A percentile compares a stretch with the other conserved stretches of the same genome.
Conservation (phyloP, 2,888 invertebrate species). For the Tinea semifulvella region DNA sequence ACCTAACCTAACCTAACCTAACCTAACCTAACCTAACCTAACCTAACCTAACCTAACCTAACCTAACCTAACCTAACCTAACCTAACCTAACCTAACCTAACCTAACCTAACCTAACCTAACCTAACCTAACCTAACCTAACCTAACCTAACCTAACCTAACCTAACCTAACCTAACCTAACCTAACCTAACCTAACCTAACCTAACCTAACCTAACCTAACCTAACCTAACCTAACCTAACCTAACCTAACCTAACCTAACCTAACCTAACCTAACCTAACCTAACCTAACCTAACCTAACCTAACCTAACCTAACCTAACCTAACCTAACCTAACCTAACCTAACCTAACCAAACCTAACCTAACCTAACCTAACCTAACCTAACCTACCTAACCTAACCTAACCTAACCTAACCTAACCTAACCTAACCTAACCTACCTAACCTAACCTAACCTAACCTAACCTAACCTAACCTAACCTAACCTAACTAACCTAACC, state of each 20-base stretch:
- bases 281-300: constrained; percentile 24
- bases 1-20: constrained; percentile 15
- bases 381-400: too few relatives aligned
- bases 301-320: constrained; percentile 25
- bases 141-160: constrained; percentile 19
- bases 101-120: constrained; percentile 18
- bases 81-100: constrained; percentile 19
- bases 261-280: constrained; percentile 26
- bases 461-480: constrained; percentile 22
- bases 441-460: constrained; percentile 18
- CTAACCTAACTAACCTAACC: constrained; percentile 21
- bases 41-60: constrained; percentile 16
- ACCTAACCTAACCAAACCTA: constrained; percentile 25
- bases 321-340: constrained; percentile 26
- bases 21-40: constrained; percentile 15
- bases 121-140: constrained; percentile 18
- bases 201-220: constrained; percentile 24
- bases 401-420: constrained; percentile 24
- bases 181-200: constrained; percentile 19
- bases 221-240: constrained; percentile 16
- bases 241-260: constrained; percentile 25
- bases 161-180: constrained; percentile 18
- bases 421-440: too few relatives aligned
- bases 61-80: constrained; percentile 18
- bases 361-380: constrained; percentile 19